Conservation (phyloP, 2,888 invertebrate species). For the Clunio marinus region DNA sequence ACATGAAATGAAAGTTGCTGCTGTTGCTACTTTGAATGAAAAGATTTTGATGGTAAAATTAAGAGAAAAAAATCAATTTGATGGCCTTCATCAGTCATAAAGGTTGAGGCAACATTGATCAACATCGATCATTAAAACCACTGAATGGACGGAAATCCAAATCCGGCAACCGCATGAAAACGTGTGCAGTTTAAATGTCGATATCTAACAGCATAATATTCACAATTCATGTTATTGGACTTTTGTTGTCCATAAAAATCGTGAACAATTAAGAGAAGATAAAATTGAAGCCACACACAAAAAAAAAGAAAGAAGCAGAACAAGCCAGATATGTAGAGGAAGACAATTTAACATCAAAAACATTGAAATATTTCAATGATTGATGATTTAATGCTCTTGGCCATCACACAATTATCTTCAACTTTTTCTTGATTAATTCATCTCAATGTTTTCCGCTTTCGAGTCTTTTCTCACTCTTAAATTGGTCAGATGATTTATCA, state of each 20-base stretch:
- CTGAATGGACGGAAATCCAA: slow-evolving; percentile 13
- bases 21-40: not conserved
- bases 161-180: not conserved
- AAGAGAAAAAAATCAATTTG: not conserved
- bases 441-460: not conserved
- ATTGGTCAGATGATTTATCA: not conserved
- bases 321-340: too few relatives aligned
- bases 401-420: not conserved
- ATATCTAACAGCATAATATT: not conserved
- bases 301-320: not conserved
- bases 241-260: not conserved
- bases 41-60: too few relatives aligned
- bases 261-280: too few relatives aligned
- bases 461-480: not conserved
- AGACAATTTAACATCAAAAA: too few relatives aligned
- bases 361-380: too few relatives aligned
- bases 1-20: not conserved
- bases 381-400: not conserved
- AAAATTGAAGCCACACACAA: not conserved
- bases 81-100: not conserved
- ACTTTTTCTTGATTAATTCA: slow-evolving; percentile 1
- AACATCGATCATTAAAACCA: not conserved
- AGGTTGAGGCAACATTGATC: not conserved
- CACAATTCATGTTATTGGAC: not conserved
- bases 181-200: slow-evolving; percentile 1